Percentiles rank a stretch among this genome's conserved stretches.
Conservation (phyloP, 2,888 invertebrate genomes). For the Acrobasis suavella region DNA sequence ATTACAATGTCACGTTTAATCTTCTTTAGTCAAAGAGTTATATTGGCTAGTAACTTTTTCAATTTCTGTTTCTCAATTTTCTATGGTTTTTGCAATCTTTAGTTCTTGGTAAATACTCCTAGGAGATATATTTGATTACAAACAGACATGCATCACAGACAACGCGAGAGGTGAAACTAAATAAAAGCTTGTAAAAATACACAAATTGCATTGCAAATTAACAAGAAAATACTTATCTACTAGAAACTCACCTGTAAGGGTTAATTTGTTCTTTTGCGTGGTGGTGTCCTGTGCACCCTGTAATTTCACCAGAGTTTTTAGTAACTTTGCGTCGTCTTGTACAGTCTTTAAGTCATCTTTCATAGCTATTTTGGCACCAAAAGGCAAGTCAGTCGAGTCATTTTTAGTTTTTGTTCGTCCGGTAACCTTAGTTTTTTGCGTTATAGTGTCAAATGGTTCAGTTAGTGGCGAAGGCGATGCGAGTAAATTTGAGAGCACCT, state of each 20-base stretch:
- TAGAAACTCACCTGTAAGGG: slow-evolving; percentile 62
- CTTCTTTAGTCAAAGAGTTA: too few relatives aligned
- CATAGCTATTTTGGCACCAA: slow-evolving; percentile 67
- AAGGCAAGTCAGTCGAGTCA: slow-evolving; percentile 50
- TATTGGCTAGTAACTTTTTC: too few relatives aligned
- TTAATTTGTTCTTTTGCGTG: slow-evolving; percentile 65
- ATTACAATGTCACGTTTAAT: too few relatives aligned
- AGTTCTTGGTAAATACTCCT: too few relatives aligned
- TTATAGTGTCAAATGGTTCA: slow-evolving; percentile 62
- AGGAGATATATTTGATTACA: too few relatives aligned
- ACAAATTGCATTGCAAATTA: too few relatives aligned
- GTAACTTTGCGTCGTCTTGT: slow-evolving; percentile 70
- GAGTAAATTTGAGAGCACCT: slow-evolving; percentile 62
- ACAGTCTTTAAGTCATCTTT: slow-evolving; percentile 65
- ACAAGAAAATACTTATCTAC: background rate
- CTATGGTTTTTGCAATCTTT: too few relatives aligned
- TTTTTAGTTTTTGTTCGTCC: slow-evolving; percentile 43
- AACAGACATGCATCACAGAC: too few relatives aligned
- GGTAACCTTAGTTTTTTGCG: slow-evolving; percentile 31
- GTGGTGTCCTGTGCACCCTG: slow-evolving; percentile 74
- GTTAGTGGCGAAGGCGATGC: slow-evolving; percentile 66
- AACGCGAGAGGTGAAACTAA: too few relatives aligned
- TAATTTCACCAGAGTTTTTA: slow-evolving; percentile 76
- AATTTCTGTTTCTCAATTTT: too few relatives aligned
- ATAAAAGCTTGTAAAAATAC: too few relatives aligned